Conservation (phyloP, 1,140 invertebrate genomes). For the Rhagoletis pomonella region DNA sequence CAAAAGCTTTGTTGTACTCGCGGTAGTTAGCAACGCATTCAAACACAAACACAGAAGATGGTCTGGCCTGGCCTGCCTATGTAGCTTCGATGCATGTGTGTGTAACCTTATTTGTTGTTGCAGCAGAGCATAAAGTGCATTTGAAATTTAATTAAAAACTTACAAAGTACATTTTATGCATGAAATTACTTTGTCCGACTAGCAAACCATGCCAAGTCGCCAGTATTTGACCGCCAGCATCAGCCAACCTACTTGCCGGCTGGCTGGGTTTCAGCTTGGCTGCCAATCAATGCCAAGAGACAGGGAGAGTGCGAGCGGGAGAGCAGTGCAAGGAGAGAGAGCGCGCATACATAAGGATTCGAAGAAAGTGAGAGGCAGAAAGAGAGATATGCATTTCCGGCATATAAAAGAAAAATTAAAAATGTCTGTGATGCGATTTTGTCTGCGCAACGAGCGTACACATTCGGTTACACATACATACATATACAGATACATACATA, state of each 20-base stretch:
- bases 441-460: no score
- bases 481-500: no score
- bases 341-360: neutral
- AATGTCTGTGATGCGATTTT: no score
- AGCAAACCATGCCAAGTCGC: neutral
- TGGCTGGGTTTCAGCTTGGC: neutral
- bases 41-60: no score
- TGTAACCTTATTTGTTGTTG: neutral
- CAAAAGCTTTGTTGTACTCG: no score
- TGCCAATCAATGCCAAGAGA: no score
- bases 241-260: neutral
- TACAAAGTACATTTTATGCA: neutral
- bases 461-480: no score
- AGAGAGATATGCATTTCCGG: neutral
- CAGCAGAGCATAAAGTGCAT: neutral
- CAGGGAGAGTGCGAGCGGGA: no score
- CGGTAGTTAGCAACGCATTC: no score
- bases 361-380: neutral
- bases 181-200: neutral
- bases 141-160: conserved; percentile 52
- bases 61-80: no score
- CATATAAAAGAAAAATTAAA: neutral
- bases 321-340: no score
- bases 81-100: no score
- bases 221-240: neutral